Evolutionary conservation across 37 sponge, comb jelly and placozoan species (phyloP), one percentile per base, ranked within the genome.

Genomic region (Mnemiopsis leidyi): DNA sequence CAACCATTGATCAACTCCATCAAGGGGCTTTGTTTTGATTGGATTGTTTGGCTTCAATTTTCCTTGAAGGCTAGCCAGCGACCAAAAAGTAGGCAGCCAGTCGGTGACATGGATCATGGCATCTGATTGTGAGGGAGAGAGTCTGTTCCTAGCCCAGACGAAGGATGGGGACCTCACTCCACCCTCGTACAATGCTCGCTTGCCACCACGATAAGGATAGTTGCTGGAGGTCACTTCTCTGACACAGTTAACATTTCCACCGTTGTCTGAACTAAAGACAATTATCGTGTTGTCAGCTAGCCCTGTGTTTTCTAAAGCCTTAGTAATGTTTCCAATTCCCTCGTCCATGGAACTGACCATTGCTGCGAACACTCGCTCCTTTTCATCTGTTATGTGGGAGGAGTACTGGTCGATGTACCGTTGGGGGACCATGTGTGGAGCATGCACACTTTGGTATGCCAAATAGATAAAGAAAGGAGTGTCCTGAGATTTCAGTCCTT

Each of bases 51-150:
- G 82, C 26, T 31, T 31, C 35, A 79, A 13, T 9, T 5, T 32
- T 16, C 82, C 82, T 13, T 23, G 23, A 21, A 79, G 7, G 23
- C 82, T 79, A 38, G 82, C 82, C 7, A 79, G 36, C 31, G 38
- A 23, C 90, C 90, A 85, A 33, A 92, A 69, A 3, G 93, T 92
- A 2, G 93, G 93, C 71, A 92, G 93, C 93, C 93, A 92, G 23
- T 92, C 93, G 23, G 71, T 92, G n/a, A 69, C 93, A 24, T 92
- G 93, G 1, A 92, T 92, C 92, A 92, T 67, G 28, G 68, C 92
- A 67, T 40, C 9, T 2, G 68, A 92, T 39, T 29, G 9, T 23
- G 30, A 28, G 32, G 92, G 92, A 21, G 5, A 24, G 32, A 39
- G 68, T 25, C 30, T 67, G 68, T 68, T 68, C 25, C 9, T 24